Base-by-base conservation (phyloP, 2,888 invertebrate genomes). In the Lasioglossum calceatum region DNA sequence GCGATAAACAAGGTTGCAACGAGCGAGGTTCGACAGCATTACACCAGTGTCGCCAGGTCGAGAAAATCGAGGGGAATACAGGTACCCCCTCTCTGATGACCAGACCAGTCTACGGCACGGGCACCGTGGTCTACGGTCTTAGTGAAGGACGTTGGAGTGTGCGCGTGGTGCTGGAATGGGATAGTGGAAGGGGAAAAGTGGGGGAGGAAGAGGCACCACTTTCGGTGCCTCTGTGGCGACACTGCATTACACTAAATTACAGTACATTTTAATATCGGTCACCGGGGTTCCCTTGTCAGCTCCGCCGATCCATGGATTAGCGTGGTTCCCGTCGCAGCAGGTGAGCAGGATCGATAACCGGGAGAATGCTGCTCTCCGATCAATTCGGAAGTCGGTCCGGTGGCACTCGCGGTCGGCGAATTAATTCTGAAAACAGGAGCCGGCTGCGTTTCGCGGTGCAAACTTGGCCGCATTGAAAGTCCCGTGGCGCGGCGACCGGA, bases 381-480 rank as follows among this genome's bases (percentile, higher is more conserved):
- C 70, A 23, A 70, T 70, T 36, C 36, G 32, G 19, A 32, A 32
- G 32, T 64, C 12, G 64, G 32, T 8, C 8, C 16, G 32, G 7
- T 5, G 32, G 64, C 19, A 36, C 32, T 32, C 3, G 32, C 14
- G 39, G 71, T n/a, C 71, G 12, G 14, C 4, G 16, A 50, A 47
- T n/a, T 61, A 61, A 23, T 14, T 14, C 23, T 1, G 39, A n/a
- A 50, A 54, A 12, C 12, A 19, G 23, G 3, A 42, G 50, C 14
- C 3, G 19, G n/a, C 5, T 27, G 58, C 70, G 47, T 82, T 4
- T 58, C 36, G 23, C 12, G 64, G 19, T 14, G 44, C 7, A 39
- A 78, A 70, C 47, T 70, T 77, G 16, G 78, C 47, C 42, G 50
- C 61, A 74, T 83, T 78, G 58, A 78, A 78, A 47, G 64, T 36